Evolutionary conservation across 2,797 vertebrate species (phyloP), one percentile per base, ranked within the genome.

Genomic region (Falco biarmicus): DNA sequence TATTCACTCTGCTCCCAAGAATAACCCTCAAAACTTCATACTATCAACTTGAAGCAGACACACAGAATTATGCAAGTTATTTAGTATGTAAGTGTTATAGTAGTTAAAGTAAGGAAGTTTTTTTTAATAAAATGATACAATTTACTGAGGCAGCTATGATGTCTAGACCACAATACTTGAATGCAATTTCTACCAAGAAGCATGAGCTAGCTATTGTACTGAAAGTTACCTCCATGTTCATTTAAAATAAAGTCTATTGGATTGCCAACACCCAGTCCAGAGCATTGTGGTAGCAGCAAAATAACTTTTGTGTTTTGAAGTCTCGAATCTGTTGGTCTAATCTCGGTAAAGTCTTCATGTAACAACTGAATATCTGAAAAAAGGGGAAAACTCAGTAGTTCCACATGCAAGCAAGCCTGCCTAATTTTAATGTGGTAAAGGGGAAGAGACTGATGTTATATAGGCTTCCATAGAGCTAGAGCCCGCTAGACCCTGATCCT

Each of bases 221-320:
- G 69, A 26, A 70, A 85, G 39, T 51, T 98, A 99, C 99, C 99
- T 99, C 98, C 97, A 10, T 98, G 97, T 92, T 99, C 99, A 96
- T 97, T 98, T 96, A 99, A 96, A 95, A 99, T 98, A 92, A 99
- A 99, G 68, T 99, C 98, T 24, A 99, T 96, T 22, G 99, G 99
- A 94, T 99, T 99, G 94, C 98, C 98, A 95, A 98, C 96, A 47
- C 99, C 99, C 69, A 99, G 98, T 86, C 98, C 95, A 57, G 99
- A 99, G 93, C 99, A 99, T 14, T 97, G 98, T 54, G 99, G 99
- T 15, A 98, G 97, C 92, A 99, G 95, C 89, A 99, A 96, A 96
- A 99, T 98, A 51, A 99, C 96, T 81, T 96, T 98, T 70, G 98
- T 98, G 19, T 98, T 98, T 95, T 98, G 96, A 89, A 99, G 95